Evolutionary conservation across 2,888 invertebrate genomes (phyloP), one percentile per base, ranked within the genome.

Genomic region (Choristoneura rosaceana): DNA sequence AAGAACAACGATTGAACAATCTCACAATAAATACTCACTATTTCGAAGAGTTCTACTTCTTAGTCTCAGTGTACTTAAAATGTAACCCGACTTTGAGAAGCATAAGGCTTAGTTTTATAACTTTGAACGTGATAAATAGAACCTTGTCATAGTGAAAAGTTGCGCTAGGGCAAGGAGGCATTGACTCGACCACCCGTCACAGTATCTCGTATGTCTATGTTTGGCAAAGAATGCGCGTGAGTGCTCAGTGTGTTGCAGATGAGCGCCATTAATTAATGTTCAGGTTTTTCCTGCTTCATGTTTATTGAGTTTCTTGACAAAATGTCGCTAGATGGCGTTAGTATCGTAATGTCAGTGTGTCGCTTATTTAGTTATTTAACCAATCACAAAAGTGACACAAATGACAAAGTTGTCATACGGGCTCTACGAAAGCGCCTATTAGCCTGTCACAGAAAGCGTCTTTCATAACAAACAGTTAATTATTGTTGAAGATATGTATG

Each of bases 251-350:
- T 50, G 71, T 67, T 25, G 43, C 66, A 34, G 71, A 71, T 71
- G 66, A 62, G 71, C 52, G 45, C 61, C 12, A 58, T 47, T 62
- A 71, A 71, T 71, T 71, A 68, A 47, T n/a, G 58, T 47, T 43
- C 71, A 47, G 58, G 67, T 63, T 71, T 71, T 67, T 68, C 71
- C 67, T 68, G 67, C 62, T 58, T 41, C 38, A 58, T 15, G 17
- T 66, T 38, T 38, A 7, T 38, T 38, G 25, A 25, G 25, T 25
- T 25, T 25, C 25, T 25, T 25, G 25, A 25, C 25, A 25, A 25
- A 25, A 25, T 25, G 25, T 25, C 25, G 25, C 25, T 25, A 25
- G 25, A 25, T 25, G 25, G 25, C 25, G 25, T 25, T 25, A 25
- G 25, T 25, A 25, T 25, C 25, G 25, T 25, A 2, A 25, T 0